Percentiles rank a stretch among this genome's conserved stretches.
phyloP scores from a whole-genome alignment of 2,797 vertebrate species.

The Rhinoraja longicauda region DNA sequence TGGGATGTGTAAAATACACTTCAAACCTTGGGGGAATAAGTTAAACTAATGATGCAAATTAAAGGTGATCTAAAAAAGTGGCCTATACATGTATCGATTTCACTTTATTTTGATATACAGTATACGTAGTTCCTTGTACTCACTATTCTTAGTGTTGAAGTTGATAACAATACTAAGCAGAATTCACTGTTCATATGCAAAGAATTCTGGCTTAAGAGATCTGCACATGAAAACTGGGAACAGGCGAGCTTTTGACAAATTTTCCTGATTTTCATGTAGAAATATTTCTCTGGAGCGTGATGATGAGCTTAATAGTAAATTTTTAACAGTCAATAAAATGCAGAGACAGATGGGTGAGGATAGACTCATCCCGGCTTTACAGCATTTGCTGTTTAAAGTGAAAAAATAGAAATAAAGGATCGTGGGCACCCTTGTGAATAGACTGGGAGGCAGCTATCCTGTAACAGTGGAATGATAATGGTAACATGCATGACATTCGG shows the following conservation, averaged over 20 bases:
- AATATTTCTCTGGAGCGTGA: not conserved
- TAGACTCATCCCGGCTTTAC: not conserved
- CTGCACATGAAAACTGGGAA: too few relatives aligned
- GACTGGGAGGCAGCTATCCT: not conserved
- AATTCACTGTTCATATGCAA: not conserved
- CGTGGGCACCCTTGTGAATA: not conserved
- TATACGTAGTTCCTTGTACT: not conserved
- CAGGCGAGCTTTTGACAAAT: not conserved
- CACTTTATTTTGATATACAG: too few relatives aligned
- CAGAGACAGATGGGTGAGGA: slow-evolving; percentile 2
- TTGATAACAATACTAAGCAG: not conserved
- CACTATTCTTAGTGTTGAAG: not conserved
- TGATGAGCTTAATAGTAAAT: slow-evolving; percentile 28
- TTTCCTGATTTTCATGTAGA: not conserved
- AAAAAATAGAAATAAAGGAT: slow-evolving; percentile 5
- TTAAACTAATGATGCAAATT: not conserved
- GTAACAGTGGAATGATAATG: not conserved
- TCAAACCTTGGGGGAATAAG: not conserved
- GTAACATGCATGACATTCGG: not conserved
- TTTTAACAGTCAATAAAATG: slow-evolving; percentile 27
- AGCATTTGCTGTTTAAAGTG: slow-evolving; percentile 19
- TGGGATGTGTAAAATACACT: not conserved
- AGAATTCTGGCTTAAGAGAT: not conserved
- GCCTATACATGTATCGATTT: not conserved
- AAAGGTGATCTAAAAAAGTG: not conserved